A percentile compares a stretch with the other conserved stretches of the same genome.
Conservation (phyloP, 2,888 invertebrate species). For the Frankliniella intonsa region DNA sequence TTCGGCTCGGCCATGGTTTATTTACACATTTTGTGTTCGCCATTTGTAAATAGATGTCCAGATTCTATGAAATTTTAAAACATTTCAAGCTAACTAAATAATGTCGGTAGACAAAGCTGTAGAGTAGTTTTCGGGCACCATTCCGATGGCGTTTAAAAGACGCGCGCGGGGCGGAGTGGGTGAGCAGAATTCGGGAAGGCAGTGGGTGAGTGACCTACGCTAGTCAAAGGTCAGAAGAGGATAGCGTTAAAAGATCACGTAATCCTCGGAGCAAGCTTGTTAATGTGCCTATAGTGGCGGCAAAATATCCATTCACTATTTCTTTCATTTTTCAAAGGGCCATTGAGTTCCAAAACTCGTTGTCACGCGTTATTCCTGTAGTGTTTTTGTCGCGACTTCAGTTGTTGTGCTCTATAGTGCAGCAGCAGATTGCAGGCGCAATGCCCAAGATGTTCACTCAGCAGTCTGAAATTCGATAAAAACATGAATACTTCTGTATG, state of each 20-base stretch:
- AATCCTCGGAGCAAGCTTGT: neutral
- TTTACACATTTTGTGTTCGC: too few species aligned
- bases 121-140: neutral
- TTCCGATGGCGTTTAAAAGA: neutral
- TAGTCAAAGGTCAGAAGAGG: conserved; percentile 7
- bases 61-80: too few species aligned
- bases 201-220: neutral
- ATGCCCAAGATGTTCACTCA: conserved; percentile 7
- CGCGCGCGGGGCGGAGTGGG: neutral
- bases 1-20: too few species aligned
- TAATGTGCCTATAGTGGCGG: neutral
- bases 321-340: too few species aligned
- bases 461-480: neutral
- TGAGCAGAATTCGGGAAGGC: neutral
- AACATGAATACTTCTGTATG: conserved; percentile 35
- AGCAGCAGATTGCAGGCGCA: neutral
- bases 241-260: neutral
- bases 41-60: too few species aligned
- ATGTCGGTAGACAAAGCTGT: too few species aligned
- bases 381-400: neutral
- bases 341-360: too few species aligned
- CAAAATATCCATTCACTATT: too few species aligned
- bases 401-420: neutral
- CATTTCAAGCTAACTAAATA: too few species aligned
- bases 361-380: too few species aligned